Evolutionary conservation across 1,140 invertebrate genomes (phyloP).

Genomic region (Bombus turneri): DNA sequence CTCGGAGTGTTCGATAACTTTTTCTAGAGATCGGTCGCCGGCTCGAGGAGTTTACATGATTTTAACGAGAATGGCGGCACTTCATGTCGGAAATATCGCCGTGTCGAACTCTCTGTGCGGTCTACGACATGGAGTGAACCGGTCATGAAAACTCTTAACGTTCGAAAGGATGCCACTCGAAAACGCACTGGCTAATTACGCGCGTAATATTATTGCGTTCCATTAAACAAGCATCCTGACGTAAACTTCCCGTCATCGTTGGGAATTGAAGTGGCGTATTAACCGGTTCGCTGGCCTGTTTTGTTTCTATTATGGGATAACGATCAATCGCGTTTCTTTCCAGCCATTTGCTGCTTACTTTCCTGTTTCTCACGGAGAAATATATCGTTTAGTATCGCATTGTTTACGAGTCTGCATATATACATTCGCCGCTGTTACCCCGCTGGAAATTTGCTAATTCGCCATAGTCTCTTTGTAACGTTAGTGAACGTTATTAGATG

Average conservation of each 20-base stretch:
- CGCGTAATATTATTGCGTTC: slow-evolving; percentile 70
- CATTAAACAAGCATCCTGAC: slow-evolving; percentile 68
- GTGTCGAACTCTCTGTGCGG: slow-evolving; percentile 12
- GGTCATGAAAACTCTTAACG: slow-evolving; percentile 51
- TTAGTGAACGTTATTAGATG: not conserved
- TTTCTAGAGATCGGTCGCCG: not conserved
- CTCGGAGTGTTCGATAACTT: not conserved
- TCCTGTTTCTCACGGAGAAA: slow-evolving; percentile 15
- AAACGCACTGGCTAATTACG: slow-evolving; percentile 73
- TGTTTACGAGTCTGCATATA: not conserved
- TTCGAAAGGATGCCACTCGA: slow-evolving; percentile 58
- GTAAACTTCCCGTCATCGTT: slow-evolving; percentile 66
- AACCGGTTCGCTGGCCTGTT: slow-evolving; percentile 60
- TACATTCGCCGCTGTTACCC: not conserved
- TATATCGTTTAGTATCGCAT: not conserved
- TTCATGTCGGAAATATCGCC: slow-evolving; percentile 20
- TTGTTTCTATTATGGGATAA: slow-evolving; percentile 71
- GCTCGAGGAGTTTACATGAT: slow-evolving; percentile 13
- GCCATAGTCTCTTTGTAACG: not conserved
- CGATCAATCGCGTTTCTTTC: slow-evolving; percentile 68
- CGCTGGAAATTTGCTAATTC: not conserved
- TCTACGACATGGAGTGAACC: not conserved
- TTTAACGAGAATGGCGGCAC: slow-evolving; percentile 39
- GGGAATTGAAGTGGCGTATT: slow-evolving; percentile 63
- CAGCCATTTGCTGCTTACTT: slow-evolving; percentile 7